Conservation (phyloP, 2,888 invertebrate species). For the Copidosoma aretas region DNA sequence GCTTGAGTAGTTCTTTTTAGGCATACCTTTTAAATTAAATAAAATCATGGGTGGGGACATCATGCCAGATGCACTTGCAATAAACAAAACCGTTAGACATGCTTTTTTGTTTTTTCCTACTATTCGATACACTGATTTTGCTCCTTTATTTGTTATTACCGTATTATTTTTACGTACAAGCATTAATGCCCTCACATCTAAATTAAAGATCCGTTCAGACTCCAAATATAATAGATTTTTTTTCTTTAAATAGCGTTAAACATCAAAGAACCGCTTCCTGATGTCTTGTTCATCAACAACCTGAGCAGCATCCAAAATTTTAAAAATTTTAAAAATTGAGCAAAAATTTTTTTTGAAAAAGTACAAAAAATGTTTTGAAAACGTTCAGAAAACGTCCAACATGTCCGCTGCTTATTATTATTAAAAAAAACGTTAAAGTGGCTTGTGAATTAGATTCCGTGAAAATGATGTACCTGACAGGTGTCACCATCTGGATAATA, state of each 20-base stretch:
- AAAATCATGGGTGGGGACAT: constrained; percentile 47
- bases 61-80: constrained; percentile 45
- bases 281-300: too few species aligned
- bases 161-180: constrained; percentile 47
- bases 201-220: constrained; percentile 34
- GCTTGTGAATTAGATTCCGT: too few species aligned
- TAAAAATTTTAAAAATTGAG: too few species aligned
- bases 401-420: too few species aligned
- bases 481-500: too few species aligned
- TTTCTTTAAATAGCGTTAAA: constrained; percentile 34
- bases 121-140: constrained; percentile 46
- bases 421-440: too few species aligned
- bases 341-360: too few species aligned
- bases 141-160: constrained; percentile 50
- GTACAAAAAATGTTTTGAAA: too few species aligned
- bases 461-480: too few species aligned
- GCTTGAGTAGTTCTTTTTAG: constrained; percentile 48
- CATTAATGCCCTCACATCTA: constrained; percentile 48
- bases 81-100: constrained; percentile 48
- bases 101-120: constrained; percentile 49
- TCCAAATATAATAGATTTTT: constrained; percentile 42
- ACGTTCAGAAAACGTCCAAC: too few species aligned
- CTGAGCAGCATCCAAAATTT: too few species aligned
- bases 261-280: constrained; percentile 36
- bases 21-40: constrained; percentile 43